Conservation (phyloP, 2,797 vertebrate species). For the Alosa sapidissima region DNA sequence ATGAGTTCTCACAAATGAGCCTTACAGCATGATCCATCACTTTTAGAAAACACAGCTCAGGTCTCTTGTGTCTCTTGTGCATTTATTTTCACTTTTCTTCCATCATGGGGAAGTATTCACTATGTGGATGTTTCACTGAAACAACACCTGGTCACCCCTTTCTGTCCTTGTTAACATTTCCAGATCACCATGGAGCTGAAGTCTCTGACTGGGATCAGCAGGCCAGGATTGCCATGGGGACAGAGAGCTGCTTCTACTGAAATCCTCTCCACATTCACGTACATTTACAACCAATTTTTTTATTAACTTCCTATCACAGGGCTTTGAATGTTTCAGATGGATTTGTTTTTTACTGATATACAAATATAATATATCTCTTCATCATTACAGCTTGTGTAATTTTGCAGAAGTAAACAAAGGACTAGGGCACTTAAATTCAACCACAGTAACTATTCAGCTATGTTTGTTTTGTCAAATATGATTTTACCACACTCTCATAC, state of each 20-base stretch:
- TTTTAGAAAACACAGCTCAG: background rate
- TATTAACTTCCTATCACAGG: background rate
- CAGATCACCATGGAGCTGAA: background rate
- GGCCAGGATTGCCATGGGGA: background rate
- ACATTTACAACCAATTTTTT: background rate
- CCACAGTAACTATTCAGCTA: background rate
- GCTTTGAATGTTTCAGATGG: background rate
- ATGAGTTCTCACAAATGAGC: background rate
- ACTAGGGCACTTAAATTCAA: background rate
- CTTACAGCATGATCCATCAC: background rate
- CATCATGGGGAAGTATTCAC: background rate
- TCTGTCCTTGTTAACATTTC: background rate
- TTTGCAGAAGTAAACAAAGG: background rate
- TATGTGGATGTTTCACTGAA: background rate
- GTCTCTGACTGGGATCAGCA: background rate
- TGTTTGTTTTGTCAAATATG: background rate
- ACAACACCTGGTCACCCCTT: background rate
- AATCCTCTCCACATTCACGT: background rate
- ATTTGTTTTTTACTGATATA: background rate
- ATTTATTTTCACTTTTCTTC: background rate
- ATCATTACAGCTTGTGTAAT: background rate
- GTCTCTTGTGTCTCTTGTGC: background rate
- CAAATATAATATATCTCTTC: background rate
- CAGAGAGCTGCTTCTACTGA: background rate
- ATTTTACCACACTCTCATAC: background rate